These are phyloP conservation scores for Bombyx mandarina DNA, from an alignment of 1,140 invertebrate species.

Conservation along the genomic window DNA sequence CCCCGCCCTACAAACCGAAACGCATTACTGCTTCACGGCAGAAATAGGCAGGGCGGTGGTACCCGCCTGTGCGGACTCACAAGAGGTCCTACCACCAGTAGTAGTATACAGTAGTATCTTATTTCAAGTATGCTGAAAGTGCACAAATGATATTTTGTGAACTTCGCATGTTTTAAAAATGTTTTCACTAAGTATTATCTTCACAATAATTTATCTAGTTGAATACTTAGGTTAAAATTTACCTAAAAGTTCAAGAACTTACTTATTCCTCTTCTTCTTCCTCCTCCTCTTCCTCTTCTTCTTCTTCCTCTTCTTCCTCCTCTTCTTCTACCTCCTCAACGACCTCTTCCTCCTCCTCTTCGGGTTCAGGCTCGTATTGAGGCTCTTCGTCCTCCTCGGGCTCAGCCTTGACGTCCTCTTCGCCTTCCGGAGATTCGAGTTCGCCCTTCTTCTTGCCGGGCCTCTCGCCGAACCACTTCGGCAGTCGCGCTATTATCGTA, in stretches of 20 bases:
- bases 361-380: constrained; percentile 79
- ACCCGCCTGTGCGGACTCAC: no score
- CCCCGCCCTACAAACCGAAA: no score
- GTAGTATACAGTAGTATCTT: no score
- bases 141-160: no score
- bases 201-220: no score
- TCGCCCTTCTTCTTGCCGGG: constrained; percentile 92
- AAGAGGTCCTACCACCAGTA: no score
- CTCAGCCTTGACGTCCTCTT: constrained; percentile 86
- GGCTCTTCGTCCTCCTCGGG: constrained; percentile 81
- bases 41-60: no score
- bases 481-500: constrained; percentile 81
- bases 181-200: no score
- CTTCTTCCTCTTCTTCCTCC: constrained; percentile 82
- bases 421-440: constrained; percentile 88
- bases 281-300: constrained; percentile 54
- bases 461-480: constrained; percentile 94
- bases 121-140: no score
- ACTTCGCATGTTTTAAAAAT: no score
- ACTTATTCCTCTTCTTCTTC: constrained; percentile 61
- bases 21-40: no score
- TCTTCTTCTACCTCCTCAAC: constrained; percentile 81
- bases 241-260: constrained; percentile 13
- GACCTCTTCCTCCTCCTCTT: constrained; percentile 73
- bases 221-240: no score